Percentiles rank a stretch among this genome's conserved stretches.
Evolutionary conservation across 2,797 vertebrate genomes (phyloP).

Genomic region (Chaenodraco wilsoni): DNA sequence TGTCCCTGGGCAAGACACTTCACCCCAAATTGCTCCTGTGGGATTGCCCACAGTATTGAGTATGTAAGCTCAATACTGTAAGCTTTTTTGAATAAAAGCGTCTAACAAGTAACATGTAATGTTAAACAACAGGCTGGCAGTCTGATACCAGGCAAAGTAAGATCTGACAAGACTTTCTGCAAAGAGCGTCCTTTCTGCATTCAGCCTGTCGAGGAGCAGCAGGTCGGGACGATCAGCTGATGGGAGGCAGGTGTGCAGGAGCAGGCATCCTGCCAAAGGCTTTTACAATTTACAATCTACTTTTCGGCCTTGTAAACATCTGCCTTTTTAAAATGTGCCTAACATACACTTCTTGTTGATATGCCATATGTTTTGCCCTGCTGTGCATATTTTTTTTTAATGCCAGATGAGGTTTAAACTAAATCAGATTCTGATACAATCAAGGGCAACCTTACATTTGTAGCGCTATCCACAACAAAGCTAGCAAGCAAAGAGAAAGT

Average conservation of each 20-base stretch:
- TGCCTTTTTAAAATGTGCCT: background rate
- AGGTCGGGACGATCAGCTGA: slow-evolving; percentile 24
- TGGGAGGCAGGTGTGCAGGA: slow-evolving; percentile 22
- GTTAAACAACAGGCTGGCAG: background rate
- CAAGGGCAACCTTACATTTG: background rate
- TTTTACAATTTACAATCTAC: no score
- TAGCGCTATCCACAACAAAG: background rate
- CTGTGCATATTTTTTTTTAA: background rate
- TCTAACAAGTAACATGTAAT: no score
- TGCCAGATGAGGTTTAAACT: background rate
- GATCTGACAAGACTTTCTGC: background rate
- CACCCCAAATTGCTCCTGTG: no score
- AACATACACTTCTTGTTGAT: background rate
- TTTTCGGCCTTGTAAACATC: background rate
- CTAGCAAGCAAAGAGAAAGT: background rate
- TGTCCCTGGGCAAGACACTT: no score
- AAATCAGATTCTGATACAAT: background rate
- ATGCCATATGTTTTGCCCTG: background rate
- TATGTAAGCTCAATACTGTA: no score
- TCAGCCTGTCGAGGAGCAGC: slow-evolving; percentile 18
- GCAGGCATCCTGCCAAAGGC: background rate
- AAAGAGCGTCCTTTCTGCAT: slow-evolving; percentile 1
- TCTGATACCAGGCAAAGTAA: background rate
- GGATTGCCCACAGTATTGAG: no score
- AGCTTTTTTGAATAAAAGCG: no score